Percentiles rank a stretch among this genome's conserved stretches.
Evolutionary conservation across 2,113 vertebrate genomes (phyloP).

Genomic region (Gambusia affinis): DNA sequence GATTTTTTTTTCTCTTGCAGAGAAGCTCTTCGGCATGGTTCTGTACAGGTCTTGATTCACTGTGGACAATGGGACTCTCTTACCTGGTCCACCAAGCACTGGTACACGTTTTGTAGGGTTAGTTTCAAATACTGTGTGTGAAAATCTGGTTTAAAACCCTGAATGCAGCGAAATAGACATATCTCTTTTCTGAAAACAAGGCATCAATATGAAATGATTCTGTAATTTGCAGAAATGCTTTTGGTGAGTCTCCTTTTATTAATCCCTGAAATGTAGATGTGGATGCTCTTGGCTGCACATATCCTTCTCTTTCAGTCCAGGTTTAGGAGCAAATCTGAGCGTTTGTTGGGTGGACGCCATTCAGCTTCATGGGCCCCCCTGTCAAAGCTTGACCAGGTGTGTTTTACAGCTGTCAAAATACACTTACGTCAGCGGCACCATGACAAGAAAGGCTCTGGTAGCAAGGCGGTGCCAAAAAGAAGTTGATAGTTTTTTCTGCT

Average conservation of each 20-base stretch:
- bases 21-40: too few relatives aligned
- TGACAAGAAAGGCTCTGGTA: conserved; percentile 27
- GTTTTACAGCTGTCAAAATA: conserved; percentile 45
- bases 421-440: not conserved
- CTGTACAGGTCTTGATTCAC: too few relatives aligned
- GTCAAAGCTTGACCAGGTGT: conserved; percentile 50
- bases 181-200: not conserved
- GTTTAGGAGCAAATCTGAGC: conserved; percentile 14
- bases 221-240: not conserved
- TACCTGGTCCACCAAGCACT: too few relatives aligned
- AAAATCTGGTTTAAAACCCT: not conserved
- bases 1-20: too few relatives aligned
- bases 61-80: too few relatives aligned
- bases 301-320: not conserved
- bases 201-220: not conserved
- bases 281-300: not conserved
- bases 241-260: not conserved
- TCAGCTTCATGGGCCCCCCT: conserved; percentile 12
- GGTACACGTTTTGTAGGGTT: not conserved
- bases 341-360: not conserved
- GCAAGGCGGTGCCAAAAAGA: not conserved
- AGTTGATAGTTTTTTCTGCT: not conserved
- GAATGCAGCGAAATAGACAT: not conserved
- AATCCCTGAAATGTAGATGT: not conserved
- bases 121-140: not conserved